A percentile compares a stretch with the other conserved stretches of the same genome.
Conservation (phyloP, 35 echinoderm and acorn worm genomes). For the Stichopus chloronotus region DNA sequence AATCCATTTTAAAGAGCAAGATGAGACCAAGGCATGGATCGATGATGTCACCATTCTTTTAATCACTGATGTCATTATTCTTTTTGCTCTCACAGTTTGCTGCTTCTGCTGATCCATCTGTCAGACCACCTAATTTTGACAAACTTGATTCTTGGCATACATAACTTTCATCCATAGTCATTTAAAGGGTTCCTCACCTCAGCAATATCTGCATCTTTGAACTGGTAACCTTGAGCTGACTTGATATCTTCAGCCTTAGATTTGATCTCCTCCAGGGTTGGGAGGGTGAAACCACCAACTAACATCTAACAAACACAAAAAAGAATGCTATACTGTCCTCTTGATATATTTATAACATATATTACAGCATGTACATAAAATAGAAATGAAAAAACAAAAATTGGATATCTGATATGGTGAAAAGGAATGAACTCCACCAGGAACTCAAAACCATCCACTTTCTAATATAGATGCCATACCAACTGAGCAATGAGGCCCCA, state of each 20-base stretch:
- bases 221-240: slow-evolving; percentile 79
- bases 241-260: slow-evolving; percentile 74
- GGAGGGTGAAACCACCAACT: slow-evolving; percentile 68
- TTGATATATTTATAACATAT: not conserved
- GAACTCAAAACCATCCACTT: not conserved
- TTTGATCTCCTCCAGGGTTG: slow-evolving; percentile 77
- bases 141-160: too few relatives aligned
- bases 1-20: too few relatives aligned
- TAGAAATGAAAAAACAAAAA: not conserved
- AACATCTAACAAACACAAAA: slow-evolving; percentile 80
- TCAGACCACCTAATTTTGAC: too few relatives aligned
- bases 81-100: too few relatives aligned
- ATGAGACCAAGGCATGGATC: too few relatives aligned
- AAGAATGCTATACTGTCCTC: not conserved
- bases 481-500: too few relatives aligned
- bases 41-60: too few relatives aligned
- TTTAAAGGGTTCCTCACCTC: slow-evolving; percentile 55
- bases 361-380: not conserved
- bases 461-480: too few relatives aligned
- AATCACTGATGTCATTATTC: too few relatives aligned
- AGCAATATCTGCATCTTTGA: slow-evolving; percentile 93
- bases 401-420: not conserved
- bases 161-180: too few relatives aligned
- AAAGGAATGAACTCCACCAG: not conserved
- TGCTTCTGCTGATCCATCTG: too few relatives aligned